These are phyloP conservation scores for Diaprepes abbreviatus DNA, from an alignment of 2,888 invertebrate species.

Conservation along the genomic window DNA sequence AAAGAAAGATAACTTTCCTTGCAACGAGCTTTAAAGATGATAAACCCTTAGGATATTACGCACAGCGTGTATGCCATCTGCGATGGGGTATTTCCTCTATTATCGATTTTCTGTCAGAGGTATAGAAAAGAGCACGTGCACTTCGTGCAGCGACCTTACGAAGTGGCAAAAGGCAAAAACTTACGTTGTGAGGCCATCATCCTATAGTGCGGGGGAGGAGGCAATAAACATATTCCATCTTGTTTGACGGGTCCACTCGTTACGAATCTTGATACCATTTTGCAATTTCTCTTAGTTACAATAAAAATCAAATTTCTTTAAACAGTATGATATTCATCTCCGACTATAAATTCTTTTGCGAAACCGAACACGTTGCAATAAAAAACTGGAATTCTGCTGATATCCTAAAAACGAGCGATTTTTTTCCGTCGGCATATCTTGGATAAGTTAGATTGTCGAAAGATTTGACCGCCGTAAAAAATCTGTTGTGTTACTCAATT, in stretches of 20 bases:
- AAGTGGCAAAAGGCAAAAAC: conserved; percentile 46
- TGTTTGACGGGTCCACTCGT: conserved; percentile 65
- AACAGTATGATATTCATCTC: conserved; percentile 8
- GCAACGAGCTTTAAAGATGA: not conserved
- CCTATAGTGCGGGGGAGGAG: conserved; percentile 65
- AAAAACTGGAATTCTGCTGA: conserved; percentile 18
- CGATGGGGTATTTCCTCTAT: conserved; percentile 25
- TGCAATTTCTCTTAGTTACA: conserved; percentile 1
- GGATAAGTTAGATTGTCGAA: conserved; percentile 9
- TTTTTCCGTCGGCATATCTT: conserved; percentile 29
- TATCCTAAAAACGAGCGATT: conserved; percentile 21
- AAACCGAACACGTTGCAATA: conserved; percentile 29
- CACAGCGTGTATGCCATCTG: not conserved
- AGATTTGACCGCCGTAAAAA: conserved; percentile 1
- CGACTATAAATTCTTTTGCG: conserved; percentile 28
- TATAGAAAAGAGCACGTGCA: conserved; percentile 50
- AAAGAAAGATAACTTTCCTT: not conserved
- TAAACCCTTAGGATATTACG: not conserved
- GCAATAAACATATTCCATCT: conserved; percentile 65
- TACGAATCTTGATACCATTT: conserved; percentile 67
- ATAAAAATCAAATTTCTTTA: conserved; percentile 21
- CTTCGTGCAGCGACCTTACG: conserved; percentile 26
- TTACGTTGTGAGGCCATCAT: conserved; percentile 62
- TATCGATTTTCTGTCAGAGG: conserved; percentile 46
- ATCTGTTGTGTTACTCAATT: conserved; percentile 1